A percentile compares a stretch with the other conserved stretches of the same genome.
These are phyloP conservation scores for Dicaeum eximium DNA, from an alignment of 2,113 vertebrate species.

Conservation along the genomic window DNA sequence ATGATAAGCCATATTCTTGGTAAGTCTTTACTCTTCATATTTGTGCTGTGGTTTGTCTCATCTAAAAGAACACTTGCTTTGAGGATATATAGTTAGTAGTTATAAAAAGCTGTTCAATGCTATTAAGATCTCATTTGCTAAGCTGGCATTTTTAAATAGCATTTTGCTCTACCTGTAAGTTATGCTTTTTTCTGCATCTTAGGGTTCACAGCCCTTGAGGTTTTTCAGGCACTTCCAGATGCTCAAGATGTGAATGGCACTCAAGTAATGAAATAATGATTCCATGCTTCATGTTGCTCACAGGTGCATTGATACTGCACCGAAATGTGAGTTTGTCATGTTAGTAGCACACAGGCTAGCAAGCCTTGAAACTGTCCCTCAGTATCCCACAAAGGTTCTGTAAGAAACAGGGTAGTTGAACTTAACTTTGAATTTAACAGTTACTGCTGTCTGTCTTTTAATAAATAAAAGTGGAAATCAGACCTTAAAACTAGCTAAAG, in stretches of 20 bases:
- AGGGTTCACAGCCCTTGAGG: not conserved
- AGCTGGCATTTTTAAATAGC: not conserved
- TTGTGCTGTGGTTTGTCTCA: not conserved
- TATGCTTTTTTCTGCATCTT: not conserved
- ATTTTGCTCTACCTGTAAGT: not conserved
- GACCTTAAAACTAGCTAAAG: not conserved
- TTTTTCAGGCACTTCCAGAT: not conserved
- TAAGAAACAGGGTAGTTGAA: not conserved
- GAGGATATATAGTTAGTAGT: not conserved
- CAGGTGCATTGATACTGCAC: not conserved
- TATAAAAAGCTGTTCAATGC: not conserved
- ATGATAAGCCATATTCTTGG: not conserved
- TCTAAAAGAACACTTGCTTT: not conserved
- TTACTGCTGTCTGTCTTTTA: not conserved
- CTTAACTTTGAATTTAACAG: not conserved
- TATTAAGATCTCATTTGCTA: not conserved
- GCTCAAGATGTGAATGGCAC: not conserved
- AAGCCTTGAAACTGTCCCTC: not conserved
- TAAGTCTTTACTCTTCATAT: not conserved
- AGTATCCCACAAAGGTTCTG: not conserved
- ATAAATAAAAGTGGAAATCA: not conserved
- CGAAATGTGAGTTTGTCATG: not conserved
- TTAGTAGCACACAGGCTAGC: not conserved
- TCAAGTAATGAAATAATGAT: not conserved
- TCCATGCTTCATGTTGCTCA: not conserved